Percentiles rank a stretch among this genome's conserved stretches.
phyloP scores from a whole-genome alignment of 1,140 invertebrate genomes.

The Scylla paramamosain region DNA sequence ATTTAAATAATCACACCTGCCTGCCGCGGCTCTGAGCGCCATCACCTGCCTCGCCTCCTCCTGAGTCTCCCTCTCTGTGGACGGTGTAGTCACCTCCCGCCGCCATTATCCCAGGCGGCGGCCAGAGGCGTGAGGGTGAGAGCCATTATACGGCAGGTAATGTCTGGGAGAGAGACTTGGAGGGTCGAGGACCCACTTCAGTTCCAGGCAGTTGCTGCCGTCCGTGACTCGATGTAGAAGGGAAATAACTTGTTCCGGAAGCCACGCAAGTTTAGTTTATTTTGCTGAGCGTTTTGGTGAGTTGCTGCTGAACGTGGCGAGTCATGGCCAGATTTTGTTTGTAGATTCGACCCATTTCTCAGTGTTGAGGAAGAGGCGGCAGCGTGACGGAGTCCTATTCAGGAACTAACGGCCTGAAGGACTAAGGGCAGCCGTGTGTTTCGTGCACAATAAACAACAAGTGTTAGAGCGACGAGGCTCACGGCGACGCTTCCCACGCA shows the following conservation, averaged over 20 bases:
- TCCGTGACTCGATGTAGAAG: not conserved
- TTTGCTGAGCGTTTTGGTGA: not conserved
- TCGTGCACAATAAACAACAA: not conserved
- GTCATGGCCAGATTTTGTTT: not conserved
- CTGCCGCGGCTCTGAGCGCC: not conserved
- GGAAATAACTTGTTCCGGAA: not conserved
- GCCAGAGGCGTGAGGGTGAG: not conserved
- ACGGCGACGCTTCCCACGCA: not conserved
- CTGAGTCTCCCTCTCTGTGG: not conserved
- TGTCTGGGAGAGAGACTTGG: not conserved
- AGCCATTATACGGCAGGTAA: not conserved
- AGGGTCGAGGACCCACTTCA: conserved; percentile 9
- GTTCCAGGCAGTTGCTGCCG: not conserved
- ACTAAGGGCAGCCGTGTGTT: not conserved
- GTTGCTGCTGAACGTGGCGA: not conserved
- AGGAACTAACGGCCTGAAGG: not conserved
- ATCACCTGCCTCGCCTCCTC: not conserved
- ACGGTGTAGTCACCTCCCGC: not conserved
- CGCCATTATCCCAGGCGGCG: not conserved
- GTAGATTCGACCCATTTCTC: not conserved
- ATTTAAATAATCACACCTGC: not conserved
- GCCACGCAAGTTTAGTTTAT: not conserved
- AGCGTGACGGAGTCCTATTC: not conserved
- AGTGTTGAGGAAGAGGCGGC: not conserved
- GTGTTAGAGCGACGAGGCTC: not conserved